Conservation (phyloP, 1,140 invertebrate species). For the Tetragnatha versicolor region DNA sequence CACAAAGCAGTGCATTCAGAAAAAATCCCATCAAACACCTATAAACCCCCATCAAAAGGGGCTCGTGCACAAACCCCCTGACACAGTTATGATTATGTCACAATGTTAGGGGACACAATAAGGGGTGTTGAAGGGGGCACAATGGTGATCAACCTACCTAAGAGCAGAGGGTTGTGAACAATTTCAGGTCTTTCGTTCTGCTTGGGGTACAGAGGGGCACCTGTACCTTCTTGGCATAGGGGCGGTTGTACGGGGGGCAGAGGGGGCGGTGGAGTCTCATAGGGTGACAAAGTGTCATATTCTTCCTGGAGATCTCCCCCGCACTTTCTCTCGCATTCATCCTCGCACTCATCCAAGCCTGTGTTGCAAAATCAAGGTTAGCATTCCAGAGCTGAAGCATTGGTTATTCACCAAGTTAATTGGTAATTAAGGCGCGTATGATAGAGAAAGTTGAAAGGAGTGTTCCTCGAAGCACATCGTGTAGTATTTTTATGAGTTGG, state of each 20-base stretch:
- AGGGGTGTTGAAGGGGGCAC: background rate
- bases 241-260: slow-evolving; percentile 44
- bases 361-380: slow-evolving; percentile 35
- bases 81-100: too few species aligned
- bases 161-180: slow-evolving; percentile 43
- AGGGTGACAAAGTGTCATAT: slow-evolving; percentile 43
- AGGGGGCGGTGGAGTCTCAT: slow-evolving; percentile 47
- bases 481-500: too few species aligned
- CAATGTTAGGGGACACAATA: background rate
- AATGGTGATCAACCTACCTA: slow-evolving; percentile 38
- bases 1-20: too few species aligned
- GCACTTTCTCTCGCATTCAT: slow-evolving; percentile 46
- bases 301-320: slow-evolving; percentile 43
- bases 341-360: slow-evolving; percentile 52
- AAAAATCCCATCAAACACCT: too few species aligned
- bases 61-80: too few species aligned
- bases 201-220: slow-evolving; percentile 44
- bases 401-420: too few species aligned
- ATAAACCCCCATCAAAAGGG: too few species aligned
- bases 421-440: background rate
- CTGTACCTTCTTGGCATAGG: slow-evolving; percentile 38
- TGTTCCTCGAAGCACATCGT: slow-evolving; percentile 10
- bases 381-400: background rate
- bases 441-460: slow-evolving; percentile 4
- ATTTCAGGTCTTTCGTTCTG: slow-evolving; percentile 51